Evolutionary conservation across 92 coral and sea anemone genomes (phyloP).

Genomic region (Epizoanthus illoricatus): DNA sequence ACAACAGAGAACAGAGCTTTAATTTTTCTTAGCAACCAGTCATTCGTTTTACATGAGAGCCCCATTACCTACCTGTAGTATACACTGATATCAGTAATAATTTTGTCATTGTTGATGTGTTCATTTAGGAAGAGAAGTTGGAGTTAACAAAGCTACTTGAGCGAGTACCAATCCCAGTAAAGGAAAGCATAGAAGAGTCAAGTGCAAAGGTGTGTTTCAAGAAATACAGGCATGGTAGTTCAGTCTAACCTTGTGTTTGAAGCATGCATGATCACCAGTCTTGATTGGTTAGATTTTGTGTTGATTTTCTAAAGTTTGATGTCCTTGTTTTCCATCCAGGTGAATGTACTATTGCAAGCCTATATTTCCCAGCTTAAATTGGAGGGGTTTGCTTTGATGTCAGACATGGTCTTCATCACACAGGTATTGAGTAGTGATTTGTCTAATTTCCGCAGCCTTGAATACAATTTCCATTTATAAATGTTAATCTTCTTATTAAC

Average conservation of each 20-base stretch:
- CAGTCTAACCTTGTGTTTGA: not conserved
- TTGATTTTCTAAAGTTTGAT: not conserved
- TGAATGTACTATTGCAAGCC: conserved; percentile 91
- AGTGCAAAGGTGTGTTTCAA: conserved; percentile 82
- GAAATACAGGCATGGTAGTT: not conserved
- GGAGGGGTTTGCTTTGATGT: conserved; percentile 97
- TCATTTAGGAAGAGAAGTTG: conserved; percentile 84
- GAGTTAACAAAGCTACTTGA: conserved; percentile 88
- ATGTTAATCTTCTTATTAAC: no score
- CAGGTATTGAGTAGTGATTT: conserved; percentile 60
- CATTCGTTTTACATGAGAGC: no score
- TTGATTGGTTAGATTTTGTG: not conserved
- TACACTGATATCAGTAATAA: not conserved
- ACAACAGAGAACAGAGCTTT: no score
- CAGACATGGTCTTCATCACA: conserved; percentile 96
- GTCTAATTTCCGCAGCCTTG: not conserved
- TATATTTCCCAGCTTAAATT: conserved; percentile 91
- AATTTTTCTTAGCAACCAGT: no score
- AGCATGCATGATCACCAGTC: not conserved
- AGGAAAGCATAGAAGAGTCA: conserved; percentile 98
- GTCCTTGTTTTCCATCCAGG: conserved; percentile 48
- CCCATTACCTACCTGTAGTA: no score
- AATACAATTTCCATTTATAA: no score
- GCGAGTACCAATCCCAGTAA: conserved; percentile 97
- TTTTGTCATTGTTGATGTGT: not conserved